phyloP scores from a whole-genome alignment of 2,888 invertebrate species.

The Bhutanitis thaidina region DNA sequence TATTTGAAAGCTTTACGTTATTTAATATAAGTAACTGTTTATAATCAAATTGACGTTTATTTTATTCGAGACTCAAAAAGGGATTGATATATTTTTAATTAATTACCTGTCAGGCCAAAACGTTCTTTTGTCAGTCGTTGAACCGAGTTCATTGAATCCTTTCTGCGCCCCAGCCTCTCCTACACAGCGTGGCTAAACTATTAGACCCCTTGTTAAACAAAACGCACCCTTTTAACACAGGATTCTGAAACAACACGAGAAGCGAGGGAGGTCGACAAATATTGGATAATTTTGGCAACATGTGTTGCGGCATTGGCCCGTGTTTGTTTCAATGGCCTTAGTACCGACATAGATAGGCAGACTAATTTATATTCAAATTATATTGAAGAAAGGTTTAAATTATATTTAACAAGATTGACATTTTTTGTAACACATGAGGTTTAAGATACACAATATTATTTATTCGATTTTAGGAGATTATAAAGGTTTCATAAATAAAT shows the following conservation, averaged over 20 bases:
- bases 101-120: slow-evolving; percentile 18
- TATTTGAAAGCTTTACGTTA: too few relatives aligned
- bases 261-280: slow-evolving; percentile 1
- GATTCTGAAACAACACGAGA: background rate
- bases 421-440: slow-evolving; percentile 8
- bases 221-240: slow-evolving; percentile 4
- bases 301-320: slow-evolving; percentile 20
- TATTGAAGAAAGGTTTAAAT: slow-evolving; percentile 5
- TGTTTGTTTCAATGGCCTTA: slow-evolving; percentile 19
- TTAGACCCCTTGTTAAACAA: slow-evolving; percentile 1
- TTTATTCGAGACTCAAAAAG: slow-evolving; percentile 13
- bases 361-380: slow-evolving; percentile 13
- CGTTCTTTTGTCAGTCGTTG: slow-evolving; percentile 19
- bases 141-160: slow-evolving; percentile 21
- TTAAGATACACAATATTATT: too few relatives aligned
- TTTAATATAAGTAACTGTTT: background rate
- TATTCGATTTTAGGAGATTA: too few relatives aligned
- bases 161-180: slow-evolving; percentile 19
- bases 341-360: background rate
- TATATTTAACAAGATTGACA: background rate
- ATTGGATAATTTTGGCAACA: slow-evolving; percentile 20
- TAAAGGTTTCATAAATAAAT: too few relatives aligned
- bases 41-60: background rate
- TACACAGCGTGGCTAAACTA: background rate
- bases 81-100: slow-evolving; percentile 20